Evolutionary conservation across 2,113 vertebrate species (phyloP), one percentile per base, ranked within the genome.

Genomic region (Muscicapa adusta): DNA sequence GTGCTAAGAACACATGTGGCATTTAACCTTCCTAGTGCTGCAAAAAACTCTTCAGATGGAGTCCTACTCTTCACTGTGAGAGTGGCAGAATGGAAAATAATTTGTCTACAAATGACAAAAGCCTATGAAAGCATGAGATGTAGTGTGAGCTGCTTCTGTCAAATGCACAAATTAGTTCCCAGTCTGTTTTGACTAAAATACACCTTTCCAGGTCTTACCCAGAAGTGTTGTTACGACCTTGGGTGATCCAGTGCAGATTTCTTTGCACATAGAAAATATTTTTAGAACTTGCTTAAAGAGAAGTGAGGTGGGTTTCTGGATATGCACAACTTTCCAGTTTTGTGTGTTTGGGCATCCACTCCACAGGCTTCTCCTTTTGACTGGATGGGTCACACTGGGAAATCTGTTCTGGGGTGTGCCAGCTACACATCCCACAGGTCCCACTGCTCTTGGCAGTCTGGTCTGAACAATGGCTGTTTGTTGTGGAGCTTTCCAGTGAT

Each of bases 381-480:
- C 28, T 9, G 12, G 9, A 4, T 72, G 71, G 38, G 18, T 80
- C 16, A 15, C 34, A 24, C 14, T 0, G 5, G 38, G 75, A 18
- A 12, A 8, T 34, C 13, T 38, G 18, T 79, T 47, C 20, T 68
- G 63, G 54, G 54, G 34, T 53, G 36, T 51, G 80, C 62, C 58
- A 76, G 22, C 18, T 26, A 1, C 1, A 1, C 24, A 6, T 23
- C 18, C 1, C 3, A 0, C 13, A 83, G 42, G 34, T 83, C 16
- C 33, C 60, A 11, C 63, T 62, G 82, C 67, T 58, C 31, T 31
- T 45, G 66, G 42, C 13, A 34, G 13, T 8, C 12, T 36, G 48
- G 6, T 31, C 31, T 88, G 85, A 71, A 12, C 0, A 0, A 0
- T 20, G 45, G 19, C 0, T 3, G 4, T 22, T 79, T 57, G 58